These are phyloP conservation scores for Forbesichthys agassizii DNA, from an alignment of 2,113 vertebrate genomes.

Conservation along the genomic window DNA sequence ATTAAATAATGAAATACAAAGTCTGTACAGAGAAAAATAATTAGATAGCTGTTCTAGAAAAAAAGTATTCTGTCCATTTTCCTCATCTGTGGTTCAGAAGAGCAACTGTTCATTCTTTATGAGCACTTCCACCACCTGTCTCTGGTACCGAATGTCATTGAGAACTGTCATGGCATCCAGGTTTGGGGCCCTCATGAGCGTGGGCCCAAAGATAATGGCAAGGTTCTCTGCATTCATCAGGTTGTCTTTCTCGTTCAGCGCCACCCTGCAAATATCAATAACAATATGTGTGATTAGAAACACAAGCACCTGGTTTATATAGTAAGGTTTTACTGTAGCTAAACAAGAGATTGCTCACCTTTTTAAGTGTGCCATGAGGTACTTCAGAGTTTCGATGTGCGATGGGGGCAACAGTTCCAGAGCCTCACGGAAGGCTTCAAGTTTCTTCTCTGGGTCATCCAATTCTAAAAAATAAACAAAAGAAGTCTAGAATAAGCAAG, in stretches of 20 bases:
- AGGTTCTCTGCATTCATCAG: slow-evolving; percentile 98
- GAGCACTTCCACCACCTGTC: slow-evolving; percentile 98
- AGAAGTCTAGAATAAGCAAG: slow-evolving; percentile 13
- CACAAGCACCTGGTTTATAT: not conserved
- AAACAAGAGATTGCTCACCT: slow-evolving; percentile 76
- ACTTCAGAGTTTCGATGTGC: slow-evolving; percentile 93
- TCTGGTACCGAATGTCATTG: slow-evolving; percentile 97
- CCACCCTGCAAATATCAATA: slow-evolving; percentile 80
- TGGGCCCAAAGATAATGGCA: slow-evolving; percentile 95
- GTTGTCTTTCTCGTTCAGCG: slow-evolving; percentile 92
- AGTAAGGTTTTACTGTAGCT: slow-evolving; percentile 10
- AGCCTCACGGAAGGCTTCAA: slow-evolving; percentile 91
- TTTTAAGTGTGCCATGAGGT: slow-evolving; percentile 98
- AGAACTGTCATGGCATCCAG: slow-evolving; percentile 91
- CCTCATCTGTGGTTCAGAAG: slow-evolving; percentile 81
- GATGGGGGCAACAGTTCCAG: slow-evolving; percentile 90
- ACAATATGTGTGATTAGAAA: not conserved
- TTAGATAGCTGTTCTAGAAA: slow-evolving; percentile 73
- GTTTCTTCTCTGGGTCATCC: slow-evolving; percentile 87
- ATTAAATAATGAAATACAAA: slow-evolving; percentile 75
- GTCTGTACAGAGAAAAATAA: slow-evolving; percentile 77
- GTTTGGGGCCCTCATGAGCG: slow-evolving; percentile 93
- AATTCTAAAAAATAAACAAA: slow-evolving; percentile 78
- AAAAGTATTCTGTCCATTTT: slow-evolving; percentile 73
- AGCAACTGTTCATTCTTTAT: slow-evolving; percentile 97